Conservation (phyloP, 2,888 invertebrate species). For the Epirrhoe alternata region DNA sequence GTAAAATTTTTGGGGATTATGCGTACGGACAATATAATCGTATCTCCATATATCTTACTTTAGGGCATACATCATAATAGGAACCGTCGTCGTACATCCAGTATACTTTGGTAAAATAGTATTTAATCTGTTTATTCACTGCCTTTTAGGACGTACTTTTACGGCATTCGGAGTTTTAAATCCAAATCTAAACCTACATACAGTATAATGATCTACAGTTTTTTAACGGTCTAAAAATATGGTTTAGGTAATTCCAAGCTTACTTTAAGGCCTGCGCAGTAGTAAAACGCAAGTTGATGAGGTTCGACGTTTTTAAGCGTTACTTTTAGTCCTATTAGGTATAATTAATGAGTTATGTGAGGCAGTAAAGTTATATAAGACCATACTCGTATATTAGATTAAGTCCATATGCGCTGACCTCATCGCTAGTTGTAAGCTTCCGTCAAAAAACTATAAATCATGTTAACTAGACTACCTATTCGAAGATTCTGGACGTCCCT, state of each 20-base stretch:
- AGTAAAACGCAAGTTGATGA: no score
- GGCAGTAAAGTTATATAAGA: no score
- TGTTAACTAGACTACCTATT: conserved; percentile 12
- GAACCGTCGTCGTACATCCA: conserved; percentile 43
- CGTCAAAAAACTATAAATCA: conserved; percentile 19
- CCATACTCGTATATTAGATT: no score
- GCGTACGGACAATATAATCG: conserved; percentile 16
- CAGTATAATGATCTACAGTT: conserved; percentile 15
- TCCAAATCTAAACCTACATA: conserved; percentile 36
- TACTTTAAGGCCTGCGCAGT: no score
- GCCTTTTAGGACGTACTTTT: conserved; percentile 36
- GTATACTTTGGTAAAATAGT: conserved; percentile 51
- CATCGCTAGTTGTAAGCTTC: background rate
- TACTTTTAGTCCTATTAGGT: no score
- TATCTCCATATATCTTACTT: conserved; percentile 56
- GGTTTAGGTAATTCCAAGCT: no score
- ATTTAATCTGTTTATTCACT: conserved; percentile 29
- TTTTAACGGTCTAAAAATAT: conserved; percentile 1
- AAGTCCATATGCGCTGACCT: background rate
- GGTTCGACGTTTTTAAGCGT: no score
- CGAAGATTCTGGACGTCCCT: conserved; percentile 1
- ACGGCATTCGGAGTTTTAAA: conserved; percentile 25
- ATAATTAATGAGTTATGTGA: no score
- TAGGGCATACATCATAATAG: conserved; percentile 47
- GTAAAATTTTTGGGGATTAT: background rate